A percentile compares a stretch with the other conserved stretches of the same genome.
Evolutionary conservation across 2,797 vertebrate species (phyloP).

Genomic region (Eptatretus atami): DNA sequence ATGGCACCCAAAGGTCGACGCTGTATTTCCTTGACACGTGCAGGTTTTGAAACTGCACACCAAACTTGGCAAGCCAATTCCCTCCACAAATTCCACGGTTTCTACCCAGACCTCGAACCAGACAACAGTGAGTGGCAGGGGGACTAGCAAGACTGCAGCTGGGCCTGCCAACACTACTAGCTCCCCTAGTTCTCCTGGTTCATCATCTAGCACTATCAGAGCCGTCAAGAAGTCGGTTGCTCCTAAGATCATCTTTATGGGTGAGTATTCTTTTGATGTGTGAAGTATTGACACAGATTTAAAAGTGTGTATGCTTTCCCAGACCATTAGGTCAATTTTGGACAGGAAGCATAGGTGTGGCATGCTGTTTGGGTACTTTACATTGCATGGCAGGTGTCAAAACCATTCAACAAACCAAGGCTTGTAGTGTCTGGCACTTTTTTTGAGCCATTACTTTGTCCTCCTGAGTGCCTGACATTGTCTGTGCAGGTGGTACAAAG

Average conservation of each 20-base stretch:
- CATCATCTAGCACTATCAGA: slow-evolving; percentile 10
- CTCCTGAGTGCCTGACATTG: too few species aligned
- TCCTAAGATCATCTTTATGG: slow-evolving; percentile 92
- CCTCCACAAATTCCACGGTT: slow-evolving; percentile 34
- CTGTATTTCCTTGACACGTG: background rate
- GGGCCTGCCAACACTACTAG: slow-evolving; percentile 20
- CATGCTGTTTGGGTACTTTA: background rate
- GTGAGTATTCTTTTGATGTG: slow-evolving; percentile 19
- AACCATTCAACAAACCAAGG: background rate
- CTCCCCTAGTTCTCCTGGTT: slow-evolving; percentile 7
- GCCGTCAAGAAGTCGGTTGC: slow-evolving; percentile 50
- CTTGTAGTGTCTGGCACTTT: too few species aligned
- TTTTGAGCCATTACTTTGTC: too few species aligned
- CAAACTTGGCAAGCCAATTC: slow-evolving; percentile 89
- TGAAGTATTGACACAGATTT: background rate
- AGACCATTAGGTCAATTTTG: background rate
- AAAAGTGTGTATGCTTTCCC: background rate
- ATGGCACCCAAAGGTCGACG: background rate
- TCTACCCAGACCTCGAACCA: slow-evolving; percentile 32
- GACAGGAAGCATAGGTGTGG: background rate
- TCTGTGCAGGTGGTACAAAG: too few species aligned
- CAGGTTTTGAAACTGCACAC: slow-evolving; percentile 94
- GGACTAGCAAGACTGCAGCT: slow-evolving; percentile 16
- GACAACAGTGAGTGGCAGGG: slow-evolving; percentile 27
- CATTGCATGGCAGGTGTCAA: background rate